phyloP scores from a whole-genome alignment of 2,113 vertebrate genomes.

The Myotis lucifugus region DNA sequence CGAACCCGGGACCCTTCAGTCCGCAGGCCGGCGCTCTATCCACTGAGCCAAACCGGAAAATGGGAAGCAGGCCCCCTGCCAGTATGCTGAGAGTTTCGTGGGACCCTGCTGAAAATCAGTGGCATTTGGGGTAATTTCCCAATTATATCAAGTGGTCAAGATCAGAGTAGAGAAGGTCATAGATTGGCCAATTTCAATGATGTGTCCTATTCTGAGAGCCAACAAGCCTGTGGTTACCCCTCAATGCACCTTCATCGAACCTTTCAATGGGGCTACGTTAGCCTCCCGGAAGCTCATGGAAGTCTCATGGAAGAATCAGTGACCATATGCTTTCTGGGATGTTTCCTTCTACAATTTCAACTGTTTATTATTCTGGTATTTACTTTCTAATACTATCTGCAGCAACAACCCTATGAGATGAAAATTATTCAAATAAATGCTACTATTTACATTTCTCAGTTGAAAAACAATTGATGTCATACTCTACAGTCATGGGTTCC shows the following conservation, averaged over 20 bases:
- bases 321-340: not conserved
- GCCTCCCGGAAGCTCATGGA: not conserved
- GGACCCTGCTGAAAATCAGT: too few species aligned
- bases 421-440: not conserved
- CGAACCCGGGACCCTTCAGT: too few species aligned
- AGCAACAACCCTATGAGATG: not conserved
- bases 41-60: too few species aligned
- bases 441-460: not conserved
- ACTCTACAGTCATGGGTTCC: not conserved
- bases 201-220: not conserved
- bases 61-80: not conserved
- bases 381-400: not conserved
- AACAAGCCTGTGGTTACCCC: accelerated
- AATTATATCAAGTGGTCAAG: not conserved
- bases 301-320: not conserved
- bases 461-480: not conserved
- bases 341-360: not conserved
- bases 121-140: not conserved
- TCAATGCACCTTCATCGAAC: accelerated
- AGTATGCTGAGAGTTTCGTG: not conserved
- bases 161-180: not conserved
- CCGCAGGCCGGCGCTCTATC: too few species aligned
- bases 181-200: not conserved
- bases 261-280: accelerated
- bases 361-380: not conserved